These are phyloP conservation scores for Cichlasoma orientale DNA, from an alignment of 2,797 vertebrate genomes.

Conservation along the genomic window DNA sequence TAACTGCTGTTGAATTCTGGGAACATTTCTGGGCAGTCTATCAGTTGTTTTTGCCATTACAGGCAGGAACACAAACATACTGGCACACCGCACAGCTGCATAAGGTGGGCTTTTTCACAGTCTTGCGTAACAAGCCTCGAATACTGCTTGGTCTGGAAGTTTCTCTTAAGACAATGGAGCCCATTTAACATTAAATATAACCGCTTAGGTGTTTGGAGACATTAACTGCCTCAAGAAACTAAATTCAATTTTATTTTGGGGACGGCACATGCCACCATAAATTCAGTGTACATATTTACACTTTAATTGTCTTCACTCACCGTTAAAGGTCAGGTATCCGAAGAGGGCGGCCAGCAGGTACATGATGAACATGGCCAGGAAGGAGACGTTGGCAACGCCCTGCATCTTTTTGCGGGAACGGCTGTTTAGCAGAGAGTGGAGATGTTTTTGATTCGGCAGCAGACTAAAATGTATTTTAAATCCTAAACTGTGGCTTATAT, in stretches of 20 bases:
- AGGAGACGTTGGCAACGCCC: constrained; percentile 94
- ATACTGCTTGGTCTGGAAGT: not conserved
- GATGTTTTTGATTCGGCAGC: not conserved
- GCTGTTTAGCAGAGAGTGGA: constrained; percentile 67
- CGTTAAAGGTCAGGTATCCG: constrained; percentile 96
- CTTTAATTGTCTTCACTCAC: constrained; percentile 74
- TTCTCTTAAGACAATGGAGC: not conserved
- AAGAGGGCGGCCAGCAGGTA: constrained; percentile 96
- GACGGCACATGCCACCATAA: not conserved
- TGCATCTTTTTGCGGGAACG: constrained; percentile 95
- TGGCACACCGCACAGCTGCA: constrained; percentile 3
- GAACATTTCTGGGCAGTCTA: not conserved
- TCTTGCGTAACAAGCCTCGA: constrained; percentile 35
- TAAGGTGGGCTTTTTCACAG: constrained; percentile 36
- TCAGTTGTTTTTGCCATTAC: constrained; percentile 32
- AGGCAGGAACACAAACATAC: constrained; percentile 22
- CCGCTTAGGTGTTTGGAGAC: not conserved
- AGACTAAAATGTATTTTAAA: not conserved
- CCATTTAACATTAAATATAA: not conserved
- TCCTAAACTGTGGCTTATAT: not conserved
- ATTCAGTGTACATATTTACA: not conserved
- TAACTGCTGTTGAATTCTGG: constrained; percentile 36
- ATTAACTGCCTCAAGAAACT: not conserved
- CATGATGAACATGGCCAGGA: constrained; percentile 97
- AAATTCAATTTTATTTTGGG: not conserved